Evolutionary conservation across 2,113 vertebrate species (phyloP).

Genomic region (Chloroceryle aenea): DNA sequence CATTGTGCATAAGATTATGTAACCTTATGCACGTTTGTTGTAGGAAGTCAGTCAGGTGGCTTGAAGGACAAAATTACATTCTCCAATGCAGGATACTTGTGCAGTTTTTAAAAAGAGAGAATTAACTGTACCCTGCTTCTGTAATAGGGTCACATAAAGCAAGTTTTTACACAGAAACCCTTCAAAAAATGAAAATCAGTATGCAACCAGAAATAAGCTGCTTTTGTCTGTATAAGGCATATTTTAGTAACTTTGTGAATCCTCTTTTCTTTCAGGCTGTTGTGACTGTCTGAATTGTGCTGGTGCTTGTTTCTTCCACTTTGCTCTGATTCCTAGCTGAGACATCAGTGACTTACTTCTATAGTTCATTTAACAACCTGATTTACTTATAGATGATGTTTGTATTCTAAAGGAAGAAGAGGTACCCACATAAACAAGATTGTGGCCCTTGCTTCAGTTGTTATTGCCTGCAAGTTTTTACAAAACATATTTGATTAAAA

Average conservation of each 20-base stretch:
- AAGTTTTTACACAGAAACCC: neutral
- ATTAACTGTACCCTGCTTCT: neutral
- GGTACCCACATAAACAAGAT: neutral
- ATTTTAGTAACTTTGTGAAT: neutral
- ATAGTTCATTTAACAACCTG: neutral
- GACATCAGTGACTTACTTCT: neutral
- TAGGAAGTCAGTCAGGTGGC: neutral
- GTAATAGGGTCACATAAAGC: neutral
- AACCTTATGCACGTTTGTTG: rapidly evolving
- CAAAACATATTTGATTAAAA: neutral
- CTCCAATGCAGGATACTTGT: neutral
- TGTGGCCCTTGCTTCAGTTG: neutral
- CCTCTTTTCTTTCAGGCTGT: neutral
- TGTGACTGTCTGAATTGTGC: neutral
- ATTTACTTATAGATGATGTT: neutral
- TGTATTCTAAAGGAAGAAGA: neutral
- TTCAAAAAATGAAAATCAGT: neutral
- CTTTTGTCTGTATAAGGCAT: neutral
- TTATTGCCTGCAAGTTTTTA: neutral
- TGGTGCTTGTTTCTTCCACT: neutral
- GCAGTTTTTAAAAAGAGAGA: neutral
- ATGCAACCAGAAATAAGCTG: neutral
- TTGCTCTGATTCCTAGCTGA: neutral
- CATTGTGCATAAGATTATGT: neutral
- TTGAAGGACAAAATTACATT: neutral